phyloP scores from a whole-genome alignment of 2,797 vertebrate species.

The Phrynocephalus forsythii region DNA sequence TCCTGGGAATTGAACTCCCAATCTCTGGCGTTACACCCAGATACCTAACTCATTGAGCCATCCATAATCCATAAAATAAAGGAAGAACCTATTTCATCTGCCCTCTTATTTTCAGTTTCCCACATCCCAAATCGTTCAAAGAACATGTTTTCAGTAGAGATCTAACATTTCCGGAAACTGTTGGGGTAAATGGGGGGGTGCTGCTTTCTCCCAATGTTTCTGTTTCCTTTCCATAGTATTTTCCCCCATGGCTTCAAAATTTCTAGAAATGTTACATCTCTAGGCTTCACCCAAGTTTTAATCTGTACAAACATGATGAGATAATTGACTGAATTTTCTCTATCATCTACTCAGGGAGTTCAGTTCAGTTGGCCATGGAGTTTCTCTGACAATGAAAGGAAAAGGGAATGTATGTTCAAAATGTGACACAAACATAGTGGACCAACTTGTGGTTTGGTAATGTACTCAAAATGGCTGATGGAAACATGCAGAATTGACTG shows the following conservation, averaged over 20 bases:
- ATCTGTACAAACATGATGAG: background rate
- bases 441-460: background rate
- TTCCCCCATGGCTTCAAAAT: background rate
- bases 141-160: too few relatives aligned
- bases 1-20: too few relatives aligned
- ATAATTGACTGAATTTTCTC: background rate
- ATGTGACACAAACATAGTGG: background rate
- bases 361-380: background rate
- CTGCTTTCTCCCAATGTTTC: too few relatives aligned
- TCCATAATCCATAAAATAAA: too few relatives aligned
- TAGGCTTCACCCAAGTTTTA: background rate
- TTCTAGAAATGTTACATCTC: too few relatives aligned
- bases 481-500: background rate
- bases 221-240: too few relatives aligned
- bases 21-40: too few relatives aligned
- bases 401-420: background rate
- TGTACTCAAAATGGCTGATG: background rate
- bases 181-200: too few relatives aligned
- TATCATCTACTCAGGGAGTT: background rate
- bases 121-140: background rate
- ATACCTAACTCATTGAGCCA: too few relatives aligned
- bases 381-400: background rate
- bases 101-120: background rate
- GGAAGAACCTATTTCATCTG: background rate
- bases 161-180: too few relatives aligned